Percentiles rank a stretch among this genome's conserved stretches.
phyloP scores from a whole-genome alignment of 2,888 invertebrate species.

The Eilema depressum region DNA sequence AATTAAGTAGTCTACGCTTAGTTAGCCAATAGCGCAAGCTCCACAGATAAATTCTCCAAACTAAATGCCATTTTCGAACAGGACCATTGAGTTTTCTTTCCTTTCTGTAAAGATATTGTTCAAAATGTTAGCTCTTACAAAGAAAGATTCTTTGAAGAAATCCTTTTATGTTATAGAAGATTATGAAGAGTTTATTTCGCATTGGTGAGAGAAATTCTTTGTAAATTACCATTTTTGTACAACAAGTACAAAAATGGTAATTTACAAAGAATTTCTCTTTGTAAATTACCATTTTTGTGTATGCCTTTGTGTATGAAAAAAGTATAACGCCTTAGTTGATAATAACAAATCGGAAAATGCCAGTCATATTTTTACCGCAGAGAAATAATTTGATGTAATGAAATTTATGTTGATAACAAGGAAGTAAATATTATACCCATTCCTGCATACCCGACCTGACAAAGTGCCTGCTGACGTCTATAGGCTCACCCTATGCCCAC shows the following conservation, averaged over 20 bases:
- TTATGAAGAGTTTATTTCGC: background rate
- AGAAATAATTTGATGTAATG: too few relatives aligned
- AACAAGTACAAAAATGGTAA: background rate
- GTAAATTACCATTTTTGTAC: background rate
- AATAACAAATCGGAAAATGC: too few relatives aligned
- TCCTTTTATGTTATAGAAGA: background rate
- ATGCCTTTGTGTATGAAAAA: background rate
- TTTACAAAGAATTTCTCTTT: background rate
- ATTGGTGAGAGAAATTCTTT: background rate
- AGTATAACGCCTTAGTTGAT: background rate
- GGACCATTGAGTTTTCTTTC: background rate
- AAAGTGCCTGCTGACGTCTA: too few relatives aligned
- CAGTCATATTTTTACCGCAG: too few relatives aligned
- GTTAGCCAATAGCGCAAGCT: background rate
- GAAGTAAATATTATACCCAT: too few relatives aligned
- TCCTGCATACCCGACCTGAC: too few relatives aligned
- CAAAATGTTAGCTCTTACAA: background rate
- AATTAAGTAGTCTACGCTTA: conserved; percentile 3
- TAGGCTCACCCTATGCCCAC: too few relatives aligned
- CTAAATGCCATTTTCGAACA: background rate
- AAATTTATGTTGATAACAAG: too few relatives aligned
- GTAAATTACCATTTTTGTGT: too few relatives aligned
- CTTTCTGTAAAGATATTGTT: background rate
- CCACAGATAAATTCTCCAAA: background rate
- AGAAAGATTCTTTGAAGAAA: background rate